Percentiles rank a stretch among this genome's conserved stretches.
These are phyloP conservation scores for Stenichneumon culpator DNA, from an alignment of 2,888 invertebrate genomes.

Conservation along the genomic window DNA sequence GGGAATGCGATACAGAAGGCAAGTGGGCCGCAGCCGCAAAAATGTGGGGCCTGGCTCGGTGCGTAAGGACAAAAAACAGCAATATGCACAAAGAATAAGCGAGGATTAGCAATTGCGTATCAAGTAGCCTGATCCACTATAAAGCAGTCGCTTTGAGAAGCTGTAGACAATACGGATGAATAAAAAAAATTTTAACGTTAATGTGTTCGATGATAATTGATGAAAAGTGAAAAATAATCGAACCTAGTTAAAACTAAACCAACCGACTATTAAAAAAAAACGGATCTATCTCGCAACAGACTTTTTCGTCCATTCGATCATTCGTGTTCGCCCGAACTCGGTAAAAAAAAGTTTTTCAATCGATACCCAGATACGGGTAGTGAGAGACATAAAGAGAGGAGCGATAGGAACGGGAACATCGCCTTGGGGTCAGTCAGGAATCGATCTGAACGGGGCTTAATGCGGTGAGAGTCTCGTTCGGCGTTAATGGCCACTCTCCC, in stretches of 20 bases:
- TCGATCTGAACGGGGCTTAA: conserved; percentile 39
- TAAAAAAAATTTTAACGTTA: too few species aligned
- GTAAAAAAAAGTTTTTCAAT: conserved; percentile 9
- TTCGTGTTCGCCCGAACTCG: not conserved
- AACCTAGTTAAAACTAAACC: not conserved
- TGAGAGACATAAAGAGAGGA: not conserved
- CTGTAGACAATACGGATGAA: too few species aligned
- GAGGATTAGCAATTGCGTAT: too few species aligned
- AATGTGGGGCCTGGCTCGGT: too few species aligned
- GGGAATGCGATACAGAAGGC: too few species aligned
- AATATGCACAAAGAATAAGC: too few species aligned
- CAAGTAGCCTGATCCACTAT: too few species aligned
- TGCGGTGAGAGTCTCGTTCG: conserved; percentile 12
- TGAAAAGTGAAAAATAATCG: not conserved
- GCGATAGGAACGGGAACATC: conserved; percentile 19
- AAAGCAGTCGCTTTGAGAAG: too few species aligned
- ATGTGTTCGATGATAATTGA: not conserved
- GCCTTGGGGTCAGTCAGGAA: conserved; percentile 35
- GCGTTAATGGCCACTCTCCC: not conserved
- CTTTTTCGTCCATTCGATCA: not conserved
- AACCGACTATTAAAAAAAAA: not conserved
- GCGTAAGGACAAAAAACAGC: too few species aligned
- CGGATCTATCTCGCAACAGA: not conserved
- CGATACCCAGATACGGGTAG: conserved; percentile 1
- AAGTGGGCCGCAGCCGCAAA: too few species aligned